Conservation (phyloP, 2,888 invertebrate genomes). For the Carterocephalus palaemon region DNA sequence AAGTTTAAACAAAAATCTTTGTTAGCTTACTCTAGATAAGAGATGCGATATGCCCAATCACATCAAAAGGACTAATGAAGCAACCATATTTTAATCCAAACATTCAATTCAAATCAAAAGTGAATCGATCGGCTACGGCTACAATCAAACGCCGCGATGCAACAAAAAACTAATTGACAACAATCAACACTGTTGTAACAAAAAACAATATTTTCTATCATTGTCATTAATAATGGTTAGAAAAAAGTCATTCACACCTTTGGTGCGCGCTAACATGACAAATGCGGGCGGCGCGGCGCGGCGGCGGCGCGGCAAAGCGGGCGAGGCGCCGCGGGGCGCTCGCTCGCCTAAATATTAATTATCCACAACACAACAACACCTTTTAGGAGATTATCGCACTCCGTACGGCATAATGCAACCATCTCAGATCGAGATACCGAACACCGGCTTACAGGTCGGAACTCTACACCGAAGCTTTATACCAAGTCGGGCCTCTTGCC, state of each 20-base stretch:
- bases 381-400: constrained; percentile 75
- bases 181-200: constrained; percentile 72
- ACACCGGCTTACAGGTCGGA: constrained; percentile 37
- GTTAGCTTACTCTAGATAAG: constrained; percentile 18
- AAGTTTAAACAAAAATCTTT: too few species aligned
- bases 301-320: constrained; percentile 57
- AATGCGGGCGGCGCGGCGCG: constrained; percentile 62
- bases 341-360: constrained; percentile 74
- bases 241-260: constrained; percentile 78
- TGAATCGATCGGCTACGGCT: constrained; percentile 67
- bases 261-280: constrained; percentile 75
- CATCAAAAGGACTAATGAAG: constrained; percentile 59
- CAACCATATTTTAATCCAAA: constrained; percentile 71
- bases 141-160: constrained; percentile 57
- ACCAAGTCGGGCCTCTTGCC: neutral
- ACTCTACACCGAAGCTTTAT: constrained; percentile 14
- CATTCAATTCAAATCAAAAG: constrained; percentile 66
- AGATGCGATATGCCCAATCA: constrained; percentile 42
- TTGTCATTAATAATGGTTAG: constrained; percentile 75
- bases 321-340: constrained; percentile 70
- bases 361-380: constrained; percentile 73
- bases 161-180: constrained; percentile 77
- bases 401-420: constrained; percentile 57
- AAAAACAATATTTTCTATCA: constrained; percentile 76
- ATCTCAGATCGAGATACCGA: constrained; percentile 64